Conservation (phyloP, 2,888 invertebrate genomes). For the Spatulosminthurus flaviceps region DNA sequence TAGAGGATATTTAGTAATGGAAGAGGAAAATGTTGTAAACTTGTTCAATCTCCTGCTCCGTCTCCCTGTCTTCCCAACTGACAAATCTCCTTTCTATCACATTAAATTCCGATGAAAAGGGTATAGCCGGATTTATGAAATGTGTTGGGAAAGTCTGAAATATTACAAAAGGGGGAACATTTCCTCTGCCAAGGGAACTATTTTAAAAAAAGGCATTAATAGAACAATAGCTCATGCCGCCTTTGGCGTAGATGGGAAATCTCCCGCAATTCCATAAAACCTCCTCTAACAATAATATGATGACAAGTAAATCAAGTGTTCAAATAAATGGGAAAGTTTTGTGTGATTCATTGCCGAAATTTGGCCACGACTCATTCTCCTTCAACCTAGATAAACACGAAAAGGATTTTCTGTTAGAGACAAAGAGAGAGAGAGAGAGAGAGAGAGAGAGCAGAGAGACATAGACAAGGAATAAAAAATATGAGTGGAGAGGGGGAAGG, state of each 20-base stretch:
- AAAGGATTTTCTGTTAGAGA: not conserved
- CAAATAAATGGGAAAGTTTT: conserved; percentile 26
- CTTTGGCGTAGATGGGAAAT: not conserved
- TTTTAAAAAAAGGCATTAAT: conserved; percentile 16
- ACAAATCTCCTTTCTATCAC: not conserved
- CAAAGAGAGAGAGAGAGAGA: not conserved
- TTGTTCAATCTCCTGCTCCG: not conserved
- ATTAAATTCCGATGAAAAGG: not conserved
- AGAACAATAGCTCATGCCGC: conserved; percentile 6
- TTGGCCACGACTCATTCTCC: not conserved
- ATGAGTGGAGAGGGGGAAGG: not conserved
- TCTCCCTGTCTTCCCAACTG: not conserved
- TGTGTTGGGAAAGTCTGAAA: not conserved
- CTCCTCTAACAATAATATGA: conserved; percentile 23
- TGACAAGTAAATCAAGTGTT: conserved; percentile 24
- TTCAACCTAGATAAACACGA: not conserved
- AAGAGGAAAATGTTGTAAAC: conserved; percentile 5
- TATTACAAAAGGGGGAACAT: not conserved
- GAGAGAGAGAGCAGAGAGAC: conserved; percentile 1
- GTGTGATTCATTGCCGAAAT: conserved; percentile 15
- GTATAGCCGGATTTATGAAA: not conserved
- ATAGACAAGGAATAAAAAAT: not conserved
- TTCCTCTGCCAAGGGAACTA: not conserved
- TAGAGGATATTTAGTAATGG: not conserved
- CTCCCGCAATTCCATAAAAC: conserved; percentile 4